These are phyloP conservation scores for Argentina silus DNA, from an alignment of 2,797 vertebrate genomes.

Conservation along the genomic window DNA sequence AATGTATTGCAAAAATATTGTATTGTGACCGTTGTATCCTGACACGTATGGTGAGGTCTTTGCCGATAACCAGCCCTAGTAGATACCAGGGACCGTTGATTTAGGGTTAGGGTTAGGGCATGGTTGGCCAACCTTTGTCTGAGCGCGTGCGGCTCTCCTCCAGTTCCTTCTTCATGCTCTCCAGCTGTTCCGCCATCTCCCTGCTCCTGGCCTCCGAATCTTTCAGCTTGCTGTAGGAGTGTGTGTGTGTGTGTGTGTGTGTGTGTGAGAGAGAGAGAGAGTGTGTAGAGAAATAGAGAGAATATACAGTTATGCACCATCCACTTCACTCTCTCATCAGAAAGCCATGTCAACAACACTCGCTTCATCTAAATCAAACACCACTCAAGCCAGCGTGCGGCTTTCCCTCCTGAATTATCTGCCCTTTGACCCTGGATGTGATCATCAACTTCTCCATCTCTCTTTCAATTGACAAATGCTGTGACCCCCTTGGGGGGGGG, in stretches of 20 bases:
- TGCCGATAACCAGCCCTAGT: not conserved
- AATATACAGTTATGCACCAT: not conserved
- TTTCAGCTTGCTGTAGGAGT: slow-evolving; percentile 85
- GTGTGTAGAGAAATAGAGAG: not conserved
- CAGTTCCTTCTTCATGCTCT: slow-evolving; percentile 89
- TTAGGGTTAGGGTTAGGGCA: not conserved
- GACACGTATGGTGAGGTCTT: too few relatives aligned
- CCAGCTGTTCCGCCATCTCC: slow-evolving; percentile 87
- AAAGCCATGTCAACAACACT: not conserved
- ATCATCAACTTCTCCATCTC: not conserved
- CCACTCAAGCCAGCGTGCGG: not conserved
- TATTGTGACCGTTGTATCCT: too few relatives aligned
- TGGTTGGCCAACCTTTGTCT: slow-evolving; percentile 81
- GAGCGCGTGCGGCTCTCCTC: slow-evolving; percentile 86
- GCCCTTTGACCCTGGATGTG: not conserved
- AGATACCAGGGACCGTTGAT: not conserved
- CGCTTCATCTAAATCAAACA: not conserved
- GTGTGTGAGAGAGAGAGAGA: not conserved
- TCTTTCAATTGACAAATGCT: not conserved
- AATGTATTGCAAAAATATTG: too few relatives aligned
- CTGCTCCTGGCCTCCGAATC: slow-evolving; percentile 85
- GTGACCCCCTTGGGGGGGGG: not conserved
- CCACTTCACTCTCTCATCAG: not conserved
- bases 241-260: not conserved
- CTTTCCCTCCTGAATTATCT: not conserved